Conservation (phyloP, 2,797 vertebrate species). For the Mus caroli region DNA sequence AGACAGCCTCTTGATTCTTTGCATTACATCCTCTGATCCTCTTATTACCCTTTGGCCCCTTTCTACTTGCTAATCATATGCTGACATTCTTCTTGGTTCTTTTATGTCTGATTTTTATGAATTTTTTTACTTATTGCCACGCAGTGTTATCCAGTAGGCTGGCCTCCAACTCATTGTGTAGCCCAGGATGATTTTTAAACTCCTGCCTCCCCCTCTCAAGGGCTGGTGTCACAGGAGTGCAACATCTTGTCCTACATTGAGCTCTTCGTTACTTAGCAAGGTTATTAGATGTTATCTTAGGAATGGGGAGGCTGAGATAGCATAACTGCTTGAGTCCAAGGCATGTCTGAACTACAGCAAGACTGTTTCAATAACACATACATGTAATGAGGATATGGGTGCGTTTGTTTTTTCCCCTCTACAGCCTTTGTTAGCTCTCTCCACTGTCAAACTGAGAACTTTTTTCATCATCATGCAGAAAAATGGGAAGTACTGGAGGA, state of each 20-base stretch:
- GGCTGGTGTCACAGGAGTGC: neutral
- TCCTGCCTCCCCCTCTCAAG: neutral
- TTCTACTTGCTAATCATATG: neutral
- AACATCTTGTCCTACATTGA: neutral
- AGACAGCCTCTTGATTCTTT: neutral
- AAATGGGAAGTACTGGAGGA: neutral
- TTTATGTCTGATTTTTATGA: neutral
- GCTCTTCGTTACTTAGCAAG: constrained; percentile 7
- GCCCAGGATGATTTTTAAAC: neutral
- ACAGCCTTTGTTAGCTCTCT: neutral
- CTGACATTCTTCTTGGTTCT: neutral
- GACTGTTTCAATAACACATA: neutral
- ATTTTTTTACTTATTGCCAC: neutral
- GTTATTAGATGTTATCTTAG: neutral
- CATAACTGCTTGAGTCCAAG: neutral
- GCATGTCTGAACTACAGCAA: neutral
- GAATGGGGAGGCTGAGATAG: neutral
- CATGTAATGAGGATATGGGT: neutral
- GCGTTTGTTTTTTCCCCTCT: neutral
- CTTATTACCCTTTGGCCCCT: neutral
- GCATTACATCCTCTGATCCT: neutral
- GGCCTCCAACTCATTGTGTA: too few relatives aligned
- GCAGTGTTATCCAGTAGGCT: neutral
- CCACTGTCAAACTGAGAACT: neutral
- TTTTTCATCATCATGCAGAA: neutral